Evolutionary conservation across 2,113 vertebrate genomes (phyloP), one percentile per base, ranked within the genome.

Genomic region (Loxodonta africana): DNA sequence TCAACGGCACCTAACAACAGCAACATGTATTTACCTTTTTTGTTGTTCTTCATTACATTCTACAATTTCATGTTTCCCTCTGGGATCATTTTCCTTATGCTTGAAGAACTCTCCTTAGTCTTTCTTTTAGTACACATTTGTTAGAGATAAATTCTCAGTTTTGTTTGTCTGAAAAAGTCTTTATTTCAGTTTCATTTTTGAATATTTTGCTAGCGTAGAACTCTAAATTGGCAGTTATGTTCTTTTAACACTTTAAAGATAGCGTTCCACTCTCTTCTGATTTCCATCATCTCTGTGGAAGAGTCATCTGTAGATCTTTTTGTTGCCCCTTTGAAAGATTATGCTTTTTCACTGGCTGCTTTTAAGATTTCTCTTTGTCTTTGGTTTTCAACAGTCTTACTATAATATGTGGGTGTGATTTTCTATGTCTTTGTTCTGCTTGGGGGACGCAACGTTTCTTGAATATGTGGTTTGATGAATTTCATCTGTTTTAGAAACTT

Each of bases 41-140:
- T 88, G 65, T 81, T 90, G 90, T 30, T 95, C 33, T 93, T 90
- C 76, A 48, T 96, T 92, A 74, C 77, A 57, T 91, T 95, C 83
- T 84, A n/a, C 21, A 62, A 73, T 84, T 90, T 93, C 91, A 73
- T 53, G 8, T 82, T 78, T 94, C 76, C 83, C 65, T 85, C 90
- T 82, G 90, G 92, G 76, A 92, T 96, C 37, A n/a, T 95, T 94
- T 95, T 94, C 90, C 74, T 76, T 65, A 23, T 76, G 48, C 96
- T 83, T 91, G 65, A 90, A 90, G 71, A 92, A 87, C 28, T 95
- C 87, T 80, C 76, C 85, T 90, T 86, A 81, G 57, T 77, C 12
- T 82, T 85, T 95, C 30, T 93, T 92, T 60, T 57, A 77, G 30
- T 80, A 28, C 30, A 41, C 76, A 25, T 82, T 95, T 78, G 37